Conservation (phyloP, 2,113 vertebrate species). For the Gadus chalcogrammus region DNA sequence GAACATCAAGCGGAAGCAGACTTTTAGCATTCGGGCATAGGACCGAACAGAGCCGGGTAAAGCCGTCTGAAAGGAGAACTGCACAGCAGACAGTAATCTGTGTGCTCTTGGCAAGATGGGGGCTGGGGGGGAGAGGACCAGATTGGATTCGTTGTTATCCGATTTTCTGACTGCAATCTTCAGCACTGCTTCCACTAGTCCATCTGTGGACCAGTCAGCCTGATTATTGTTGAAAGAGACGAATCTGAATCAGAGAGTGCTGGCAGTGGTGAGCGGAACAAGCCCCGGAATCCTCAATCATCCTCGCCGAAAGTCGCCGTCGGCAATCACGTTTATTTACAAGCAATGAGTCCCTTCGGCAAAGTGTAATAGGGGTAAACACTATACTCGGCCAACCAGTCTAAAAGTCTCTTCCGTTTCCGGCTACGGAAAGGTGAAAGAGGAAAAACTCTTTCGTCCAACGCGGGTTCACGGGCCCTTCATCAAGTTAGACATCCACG, state of each 20-base stretch:
- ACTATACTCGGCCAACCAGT: no score
- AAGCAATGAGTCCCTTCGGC: not conserved
- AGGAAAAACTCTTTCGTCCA: no score
- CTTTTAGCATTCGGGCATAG: slow-evolving; percentile 38
- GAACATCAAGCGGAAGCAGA: slow-evolving; percentile 38
- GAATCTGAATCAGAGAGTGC: slow-evolving; percentile 40
- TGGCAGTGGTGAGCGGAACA: slow-evolving; percentile 36
- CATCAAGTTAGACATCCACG: slow-evolving; percentile 56
- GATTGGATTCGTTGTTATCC: slow-evolving; percentile 55
- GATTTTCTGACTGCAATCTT: slow-evolving; percentile 46
- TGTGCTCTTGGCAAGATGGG: slow-evolving; percentile 32
- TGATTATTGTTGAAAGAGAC: slow-evolving; percentile 59
- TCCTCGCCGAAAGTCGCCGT: slow-evolving; percentile 38
- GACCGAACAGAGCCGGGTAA: slow-evolving; percentile 38
- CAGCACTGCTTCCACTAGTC: slow-evolving; percentile 36
- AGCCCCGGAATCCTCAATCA: slow-evolving; percentile 38
- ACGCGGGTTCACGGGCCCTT: slow-evolving; percentile 38
- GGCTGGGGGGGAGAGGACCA: slow-evolving; percentile 14
- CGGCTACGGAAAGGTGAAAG: no score
- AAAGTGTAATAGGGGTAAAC: no score
- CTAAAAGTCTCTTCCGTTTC: no score
- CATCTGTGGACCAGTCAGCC: slow-evolving; percentile 54
- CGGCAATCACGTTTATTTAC: slow-evolving; percentile 36
- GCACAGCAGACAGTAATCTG: slow-evolving; percentile 29
- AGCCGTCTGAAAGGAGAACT: slow-evolving; percentile 33